A percentile compares a stretch with the other conserved stretches of the same genome.
phyloP scores from a whole-genome alignment of 2,113 vertebrate genomes.

The Parotia lawesii region DNA sequence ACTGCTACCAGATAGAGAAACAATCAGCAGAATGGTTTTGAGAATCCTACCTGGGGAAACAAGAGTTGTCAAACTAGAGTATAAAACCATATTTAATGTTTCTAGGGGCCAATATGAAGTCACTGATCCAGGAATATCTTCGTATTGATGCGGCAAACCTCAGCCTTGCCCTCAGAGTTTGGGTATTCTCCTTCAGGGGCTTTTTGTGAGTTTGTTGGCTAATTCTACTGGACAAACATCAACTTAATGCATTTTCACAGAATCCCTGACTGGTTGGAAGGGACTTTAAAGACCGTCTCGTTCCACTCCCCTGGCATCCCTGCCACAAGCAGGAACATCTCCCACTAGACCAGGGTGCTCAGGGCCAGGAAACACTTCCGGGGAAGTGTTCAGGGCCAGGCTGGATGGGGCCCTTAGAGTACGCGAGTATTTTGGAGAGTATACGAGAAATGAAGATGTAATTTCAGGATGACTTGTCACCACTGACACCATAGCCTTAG shows the following conservation, averaged over 20 bases:
- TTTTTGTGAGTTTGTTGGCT: not conserved
- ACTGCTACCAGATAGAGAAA: not conserved
- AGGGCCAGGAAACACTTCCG: not conserved
- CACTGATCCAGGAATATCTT: not conserved
- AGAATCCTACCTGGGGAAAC: not conserved
- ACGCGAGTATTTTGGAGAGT: not conserved
- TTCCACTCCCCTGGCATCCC: not conserved
- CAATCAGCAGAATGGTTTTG: not conserved
- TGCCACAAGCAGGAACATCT: not conserved
- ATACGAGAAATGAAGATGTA: not conserved
- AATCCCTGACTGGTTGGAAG: not conserved
- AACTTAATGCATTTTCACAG: not conserved
- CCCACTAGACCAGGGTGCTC: not conserved
- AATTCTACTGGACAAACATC: not conserved
- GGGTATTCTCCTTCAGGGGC: not conserved
- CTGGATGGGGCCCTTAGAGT: not conserved
- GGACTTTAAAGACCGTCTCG: not conserved
- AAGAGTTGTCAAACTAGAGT: not conserved
- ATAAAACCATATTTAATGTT: not conserved
- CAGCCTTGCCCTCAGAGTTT: not conserved
- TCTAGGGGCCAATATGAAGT: not conserved
- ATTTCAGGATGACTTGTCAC: not conserved
- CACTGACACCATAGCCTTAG: not conserved
- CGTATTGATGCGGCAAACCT: not conserved
- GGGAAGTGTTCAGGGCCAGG: not conserved